Base-by-base conservation (phyloP, 1,140 invertebrate genomes). In the Neoseiulus cucumeris region DNA sequence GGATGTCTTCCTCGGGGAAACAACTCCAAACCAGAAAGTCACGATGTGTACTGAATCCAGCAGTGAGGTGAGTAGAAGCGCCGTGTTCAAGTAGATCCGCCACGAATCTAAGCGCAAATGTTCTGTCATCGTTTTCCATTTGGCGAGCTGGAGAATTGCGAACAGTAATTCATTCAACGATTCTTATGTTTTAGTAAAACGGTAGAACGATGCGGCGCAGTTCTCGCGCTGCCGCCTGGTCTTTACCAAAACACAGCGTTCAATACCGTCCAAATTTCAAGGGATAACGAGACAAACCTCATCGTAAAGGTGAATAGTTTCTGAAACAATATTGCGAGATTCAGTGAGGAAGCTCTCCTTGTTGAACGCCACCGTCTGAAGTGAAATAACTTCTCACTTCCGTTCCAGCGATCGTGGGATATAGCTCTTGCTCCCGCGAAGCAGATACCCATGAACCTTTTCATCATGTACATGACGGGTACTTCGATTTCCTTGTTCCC, bases 401-500 rank as follows among this genome's bases (percentile, higher is more conserved):
- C 14, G 1, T 70, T 64, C 18, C 70, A 80, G 76, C 90, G 94
- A 75, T 89, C 93, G 47, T 98, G 95, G 95, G 94, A 99, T 75
- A 81, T 98, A 55, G 95, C 95, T 0, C 73, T 98, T 4, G 91
- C 85, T 7, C 94, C 95, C 7, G 73, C 98, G 5, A 97, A 96
- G 70, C 78, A 85, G 76, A 79, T 98, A 39, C 94, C 95, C 4
- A 98, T 98, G 95, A 98, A 99, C 77, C 77, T 98, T 20, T 95
- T 98, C 72, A 93, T 98, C 51, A 95, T 98, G 90, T 98, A 96
- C 76, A 98, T 98, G 95, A 89, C 94, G 66, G 95, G 94, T 42
- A 97, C 92, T 76, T 94, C 93, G 0, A 97, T 98, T 72, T 97
- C 92, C 0, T 97, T 99, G 69, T 98, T 99, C 73, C 95, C 95